Evolutionary conservation across 2,113 vertebrate genomes (phyloP), one percentile per base, ranked within the genome.

Genomic region (Cathartes aura): DNA sequence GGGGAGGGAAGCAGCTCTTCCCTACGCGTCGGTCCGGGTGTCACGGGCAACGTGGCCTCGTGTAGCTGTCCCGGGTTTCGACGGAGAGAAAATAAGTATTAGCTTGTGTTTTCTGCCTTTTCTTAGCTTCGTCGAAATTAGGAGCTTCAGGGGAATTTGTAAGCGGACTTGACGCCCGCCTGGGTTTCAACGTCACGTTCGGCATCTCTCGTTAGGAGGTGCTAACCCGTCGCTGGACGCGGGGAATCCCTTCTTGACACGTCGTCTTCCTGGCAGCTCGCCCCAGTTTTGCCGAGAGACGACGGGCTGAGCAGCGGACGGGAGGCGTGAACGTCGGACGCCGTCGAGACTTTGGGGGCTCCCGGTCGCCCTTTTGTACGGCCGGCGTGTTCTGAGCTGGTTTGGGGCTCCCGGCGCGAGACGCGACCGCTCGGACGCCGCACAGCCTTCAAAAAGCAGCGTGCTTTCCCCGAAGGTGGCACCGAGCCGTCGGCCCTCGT

Each of bases 341-440:
- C 26, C 8, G 0, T 15, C 1, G 0, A 45, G 59, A 8, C 8
- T 16, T 11, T 4, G 22, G 50, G 50, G 48, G 24, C 27, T 64
- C 20, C 43, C 1, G 0, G 52, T 52, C 5, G 2, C 36, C 16
- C 3, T 34, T 29, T 19, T 6, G 5, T 8, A 5, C 3, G 48
- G 24, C 38, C 4, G 4, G 34, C 0, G 0, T 8, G 45, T 42
- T 11, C 42, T 6, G 32, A 15, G 60, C 52, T 32, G 18, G 5
- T 36, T 3, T 12, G 42, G 55, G 55, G 14, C 34, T 73, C 27
- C 71, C 7, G 22, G 42, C 4, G 1, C 1, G 6, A 45, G 52
- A 21, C 13, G 0, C 2, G 1, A 20, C 27, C 11, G 3, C 34
- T n/a, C 1, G 0, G 68, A 27, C 3, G 3, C 36, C 9, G 30